Conservation (phyloP, 2,797 vertebrate genomes). For the Clarias pachynema region DNA sequence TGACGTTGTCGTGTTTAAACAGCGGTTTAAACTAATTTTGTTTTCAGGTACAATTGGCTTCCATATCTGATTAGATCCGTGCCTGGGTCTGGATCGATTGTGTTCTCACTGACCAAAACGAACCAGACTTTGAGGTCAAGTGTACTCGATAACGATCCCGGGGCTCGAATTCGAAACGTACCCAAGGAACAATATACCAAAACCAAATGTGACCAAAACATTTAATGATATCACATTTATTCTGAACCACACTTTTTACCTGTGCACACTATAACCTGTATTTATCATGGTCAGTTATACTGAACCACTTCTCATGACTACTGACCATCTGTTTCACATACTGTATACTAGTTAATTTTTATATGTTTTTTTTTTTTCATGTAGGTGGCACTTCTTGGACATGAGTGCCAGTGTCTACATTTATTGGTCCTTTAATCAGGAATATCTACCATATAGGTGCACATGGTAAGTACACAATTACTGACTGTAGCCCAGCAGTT, state of each 20-base stretch:
- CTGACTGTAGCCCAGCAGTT: not conserved
- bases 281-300: not conserved
- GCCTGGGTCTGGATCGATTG: no score
- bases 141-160: no score
- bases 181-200: not conserved
- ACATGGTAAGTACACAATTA: not conserved
- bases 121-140: no score
- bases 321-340: not conserved
- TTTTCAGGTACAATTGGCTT: no score
- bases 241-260: not conserved
- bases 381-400: not conserved
- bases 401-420: not conserved
- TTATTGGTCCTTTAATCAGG: not conserved
- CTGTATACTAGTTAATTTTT: not conserved
- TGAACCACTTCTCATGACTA: not conserved
- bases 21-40: no score
- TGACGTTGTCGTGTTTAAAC: no score
- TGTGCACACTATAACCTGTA: not conserved
- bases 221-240: not conserved
- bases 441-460: slow-evolving; percentile 9
- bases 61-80: no score
- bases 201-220: not conserved
- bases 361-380: not conserved
- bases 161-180: not conserved
- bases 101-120: no score